Evolutionary conservation across 2,888 invertebrate genomes (phyloP), one percentile per base, ranked within the genome.

Genomic region (Lymantria dispar): DNA sequence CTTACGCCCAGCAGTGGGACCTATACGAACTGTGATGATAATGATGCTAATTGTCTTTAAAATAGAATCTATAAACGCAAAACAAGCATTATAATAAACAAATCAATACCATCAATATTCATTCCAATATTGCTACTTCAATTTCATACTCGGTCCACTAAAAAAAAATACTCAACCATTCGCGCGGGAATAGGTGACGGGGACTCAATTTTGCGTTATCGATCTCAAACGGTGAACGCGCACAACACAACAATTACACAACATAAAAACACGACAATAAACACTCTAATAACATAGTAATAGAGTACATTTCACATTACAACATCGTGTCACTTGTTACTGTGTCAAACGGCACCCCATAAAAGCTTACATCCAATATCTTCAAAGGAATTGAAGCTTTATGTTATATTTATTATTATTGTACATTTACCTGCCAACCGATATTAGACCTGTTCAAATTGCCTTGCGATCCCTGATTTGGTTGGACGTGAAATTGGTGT

Each of bases 161-260:
- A 77, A 77, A 75, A 74, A 70, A 76, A 76, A 75, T 72, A 40
- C 14, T 15, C 10, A 22, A 66, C 62, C 57, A 67, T 66, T 57
- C 60, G 60, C 56, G 58, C 47, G 42, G 49, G 44, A 69, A 60
- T 64, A 75, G 75, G 78, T 80, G 82, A 76, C 79, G 72, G 74
- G 60, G 73, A 75, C 78, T 70, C 81, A 76, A 80, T 80, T 80
- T 73, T 40, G 72, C 73, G 62, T 71, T 84, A 84, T 84, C 79
- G 84, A 83, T 83, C 78, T 62, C 45, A 50, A 54, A 11, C 51
- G 47, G 48, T 54, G 53, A 14, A 48, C 7, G 10, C 12, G 45
- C 14, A 44, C 36, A 55, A 68, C 58, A 52, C 49, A 52, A 50
- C 48, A 58, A 45, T 50, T 56, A 54, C 45, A 48, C 39, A 52